Percentiles rank a stretch among this genome's conserved stretches.
Conservation (phyloP, 92 coral and sea anemone species). For the Zoanthus gigantus region DNA sequence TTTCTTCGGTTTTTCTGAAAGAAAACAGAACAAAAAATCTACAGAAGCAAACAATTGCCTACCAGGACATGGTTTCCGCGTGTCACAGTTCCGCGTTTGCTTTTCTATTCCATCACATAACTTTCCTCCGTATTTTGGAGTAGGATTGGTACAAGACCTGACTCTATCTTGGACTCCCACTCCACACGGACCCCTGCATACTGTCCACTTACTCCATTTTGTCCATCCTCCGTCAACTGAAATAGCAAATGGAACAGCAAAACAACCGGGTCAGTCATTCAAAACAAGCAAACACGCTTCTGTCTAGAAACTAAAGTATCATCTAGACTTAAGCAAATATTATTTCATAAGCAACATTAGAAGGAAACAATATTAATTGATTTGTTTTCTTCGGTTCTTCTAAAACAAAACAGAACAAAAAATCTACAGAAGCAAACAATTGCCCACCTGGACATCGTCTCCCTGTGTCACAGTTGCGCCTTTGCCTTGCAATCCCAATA, state of each 20-base stretch:
- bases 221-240: not conserved
- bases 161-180: not conserved
- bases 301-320: too few species aligned
- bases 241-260: not conserved
- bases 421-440: too few species aligned
- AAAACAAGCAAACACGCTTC: too few species aligned
- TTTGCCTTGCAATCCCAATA: not conserved
- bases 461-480: not conserved
- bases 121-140: not conserved
- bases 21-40: too few species aligned
- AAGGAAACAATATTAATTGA: too few species aligned
- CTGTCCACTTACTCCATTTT: not conserved
- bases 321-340: too few species aligned
- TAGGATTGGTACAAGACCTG: constrained; percentile 6
- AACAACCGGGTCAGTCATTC: not conserved
- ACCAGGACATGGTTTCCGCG: constrained; percentile 2
- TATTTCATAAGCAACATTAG: too few species aligned
- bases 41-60: not conserved
- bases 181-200: not conserved
- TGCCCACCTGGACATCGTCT: not conserved
- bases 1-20: too few species aligned
- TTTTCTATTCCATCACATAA: not conserved
- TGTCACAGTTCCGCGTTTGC: not conserved
- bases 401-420: too few species aligned
- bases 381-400: too few species aligned